Base-by-base conservation (phyloP, 2,113 vertebrate species). In the Orthochromis malagaraziensis region DNA sequence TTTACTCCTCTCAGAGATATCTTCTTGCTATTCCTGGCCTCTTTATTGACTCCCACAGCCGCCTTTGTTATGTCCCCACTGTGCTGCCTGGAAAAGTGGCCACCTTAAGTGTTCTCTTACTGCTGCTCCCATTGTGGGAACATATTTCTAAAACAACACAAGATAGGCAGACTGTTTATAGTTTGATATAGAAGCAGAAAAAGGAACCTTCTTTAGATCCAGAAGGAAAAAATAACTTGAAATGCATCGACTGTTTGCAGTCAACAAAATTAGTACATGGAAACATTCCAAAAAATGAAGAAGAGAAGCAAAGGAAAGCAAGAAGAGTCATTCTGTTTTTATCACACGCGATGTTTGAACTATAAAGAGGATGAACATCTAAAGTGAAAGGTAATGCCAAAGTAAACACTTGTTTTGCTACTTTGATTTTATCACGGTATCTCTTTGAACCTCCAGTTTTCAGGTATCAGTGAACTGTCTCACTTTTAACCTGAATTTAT, bases 101-200 rank as follows among this genome's bases (percentile, higher is more conserved):
- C 53, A 82, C 84, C 86, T 88, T 89, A 92, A 89, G 93, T 89
- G 87, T 92, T 89, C 90, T 88, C 51, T 91, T 79, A 91, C 89
- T 93, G 87, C 77, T 29, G 54, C 80, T 88, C 80, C 81, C 89
- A 84, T 91, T 88, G 86, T 84, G 80, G 79, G 73, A 85, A 84
- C 58, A 19, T 87, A 60, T 91, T 92, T 87, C 63, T 73, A 65
- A 91, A 88, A 85, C 84, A 88, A 60, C 51, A 12, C 65, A 13
- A 33, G 31, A 65, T 29, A 63, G 88, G 47, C 45, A 54, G 55
- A 26, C 16, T 14, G 49, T 85, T 89, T 83, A 81, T 79, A 60
- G 47, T 4, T 3, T 14, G 63, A 82, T 45, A 49, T 49, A 51
- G 45, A 31, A 75, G 40, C 16, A 75, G 12, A 9, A 38, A 38